phyloP scores from a whole-genome alignment of 2,113 vertebrate species.

The Pipra filicauda region DNA sequence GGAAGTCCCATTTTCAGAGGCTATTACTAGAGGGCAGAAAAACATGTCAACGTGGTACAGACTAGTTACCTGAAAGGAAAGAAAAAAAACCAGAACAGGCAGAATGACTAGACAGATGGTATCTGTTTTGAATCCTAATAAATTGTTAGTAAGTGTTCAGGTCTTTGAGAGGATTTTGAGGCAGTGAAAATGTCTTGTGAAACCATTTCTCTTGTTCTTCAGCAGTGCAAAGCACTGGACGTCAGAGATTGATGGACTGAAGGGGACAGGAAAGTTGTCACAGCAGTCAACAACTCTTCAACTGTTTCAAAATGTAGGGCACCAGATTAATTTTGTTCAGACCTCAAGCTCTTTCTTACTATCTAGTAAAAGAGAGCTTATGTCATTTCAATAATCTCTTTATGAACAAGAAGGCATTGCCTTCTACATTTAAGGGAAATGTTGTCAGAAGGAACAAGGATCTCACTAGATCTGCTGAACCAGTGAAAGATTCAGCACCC shows the following conservation, averaged over 20 bases:
- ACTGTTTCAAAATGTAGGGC: not conserved
- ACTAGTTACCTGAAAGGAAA: not conserved
- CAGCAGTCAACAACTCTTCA: not conserved
- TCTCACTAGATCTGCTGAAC: not conserved
- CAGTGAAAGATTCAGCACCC: not conserved
- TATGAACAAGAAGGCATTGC: not conserved
- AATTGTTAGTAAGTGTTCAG: not conserved
- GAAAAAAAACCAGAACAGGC: not conserved
- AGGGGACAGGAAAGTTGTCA: not conserved
- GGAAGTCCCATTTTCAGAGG: not conserved
- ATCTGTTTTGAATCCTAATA: not conserved
- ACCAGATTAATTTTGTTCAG: slow-evolving; percentile 20
- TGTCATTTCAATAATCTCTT: not conserved
- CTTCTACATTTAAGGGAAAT: not conserved
- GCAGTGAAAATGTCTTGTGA: slow-evolving; percentile 22
- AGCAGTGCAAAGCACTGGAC: not conserved
- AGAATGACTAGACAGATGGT: not conserved
- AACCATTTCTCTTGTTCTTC: slow-evolving; percentile 24
- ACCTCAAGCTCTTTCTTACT: not conserved
- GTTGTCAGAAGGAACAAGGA: not conserved
- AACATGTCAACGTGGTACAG: not conserved
- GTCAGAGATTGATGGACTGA: slow-evolving; percentile 1
- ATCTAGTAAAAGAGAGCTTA: not conserved
- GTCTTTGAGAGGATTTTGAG: not conserved
- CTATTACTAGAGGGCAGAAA: not conserved